These are phyloP conservation scores for Drosophila birchii DNA, from an alignment of 2,888 invertebrate species.

Conservation along the genomic window DNA sequence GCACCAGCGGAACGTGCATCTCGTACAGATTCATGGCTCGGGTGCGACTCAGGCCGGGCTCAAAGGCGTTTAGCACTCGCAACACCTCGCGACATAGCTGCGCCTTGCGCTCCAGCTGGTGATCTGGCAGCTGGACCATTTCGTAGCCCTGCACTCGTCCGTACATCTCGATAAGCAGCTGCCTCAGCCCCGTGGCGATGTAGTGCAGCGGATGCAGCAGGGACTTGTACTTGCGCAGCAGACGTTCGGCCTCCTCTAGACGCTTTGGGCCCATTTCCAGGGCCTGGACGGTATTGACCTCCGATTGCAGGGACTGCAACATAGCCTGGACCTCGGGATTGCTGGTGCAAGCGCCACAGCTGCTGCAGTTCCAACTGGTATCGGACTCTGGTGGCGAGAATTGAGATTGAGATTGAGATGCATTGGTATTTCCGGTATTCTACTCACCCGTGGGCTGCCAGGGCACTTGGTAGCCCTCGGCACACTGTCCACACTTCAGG, in stretches of 20 bases:
- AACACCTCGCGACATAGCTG: conserved; percentile 90
- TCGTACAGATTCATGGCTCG: conserved; percentile 93
- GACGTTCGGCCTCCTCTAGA: conserved; percentile 88
- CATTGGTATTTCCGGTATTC: no score
- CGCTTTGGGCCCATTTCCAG: conserved; percentile 87
- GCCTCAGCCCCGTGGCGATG: conserved; percentile 88
- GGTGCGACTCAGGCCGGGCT: conserved; percentile 91
- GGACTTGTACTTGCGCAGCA: conserved; percentile 87
- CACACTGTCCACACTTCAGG: conserved; percentile 91
- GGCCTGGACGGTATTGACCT: conserved; percentile 88
- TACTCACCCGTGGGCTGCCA: conserved; percentile 88
- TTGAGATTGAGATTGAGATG: no score
- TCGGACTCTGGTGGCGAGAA: conserved; percentile 54
- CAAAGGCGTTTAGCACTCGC: conserved; percentile 89
- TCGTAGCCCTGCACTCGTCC: conserved; percentile 90
- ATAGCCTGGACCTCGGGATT: conserved; percentile 88
- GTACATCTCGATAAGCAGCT: conserved; percentile 91
- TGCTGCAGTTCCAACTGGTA: conserved; percentile 82
- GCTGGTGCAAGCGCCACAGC: conserved; percentile 88
- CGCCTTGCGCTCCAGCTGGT: conserved; percentile 90
- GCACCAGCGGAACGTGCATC: conserved; percentile 91
- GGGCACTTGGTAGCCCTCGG: conserved; percentile 88
- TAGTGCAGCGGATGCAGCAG: conserved; percentile 92
- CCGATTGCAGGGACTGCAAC: conserved; percentile 88
- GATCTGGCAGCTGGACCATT: conserved; percentile 89